These are phyloP conservation scores for Euwallacea similis DNA, from an alignment of 1,140 invertebrate genomes.

Conservation along the genomic window DNA sequence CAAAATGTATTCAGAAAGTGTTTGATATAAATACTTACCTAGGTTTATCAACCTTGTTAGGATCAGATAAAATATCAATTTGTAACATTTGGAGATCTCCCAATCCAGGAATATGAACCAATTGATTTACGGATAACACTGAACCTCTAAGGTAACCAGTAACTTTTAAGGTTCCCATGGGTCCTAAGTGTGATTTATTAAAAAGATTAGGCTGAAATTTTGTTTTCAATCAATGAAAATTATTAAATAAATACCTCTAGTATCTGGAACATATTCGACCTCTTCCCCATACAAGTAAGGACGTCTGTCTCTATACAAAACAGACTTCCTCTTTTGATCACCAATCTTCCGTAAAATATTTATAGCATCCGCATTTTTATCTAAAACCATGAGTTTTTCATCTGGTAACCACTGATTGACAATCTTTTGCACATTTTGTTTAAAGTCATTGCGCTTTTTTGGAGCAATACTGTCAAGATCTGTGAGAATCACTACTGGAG, in stretches of 20 bases:
- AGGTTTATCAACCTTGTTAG: slow-evolving; percentile 66
- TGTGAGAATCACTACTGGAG: slow-evolving; percentile 74
- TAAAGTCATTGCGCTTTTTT: slow-evolving; percentile 74
- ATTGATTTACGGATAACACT: slow-evolving; percentile 80
- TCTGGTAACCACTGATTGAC: slow-evolving; percentile 79
- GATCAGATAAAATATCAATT: slow-evolving; percentile 76
- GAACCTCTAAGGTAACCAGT: slow-evolving; percentile 84
- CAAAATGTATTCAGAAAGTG: not conserved
- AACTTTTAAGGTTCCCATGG: slow-evolving; percentile 75
- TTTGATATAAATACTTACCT: slow-evolving; percentile 45
- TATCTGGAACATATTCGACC: slow-evolving; percentile 67
- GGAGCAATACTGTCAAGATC: slow-evolving; percentile 71
- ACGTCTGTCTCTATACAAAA: slow-evolving; percentile 76
- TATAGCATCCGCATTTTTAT: slow-evolving; percentile 75
- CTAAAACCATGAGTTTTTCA: slow-evolving; percentile 78
- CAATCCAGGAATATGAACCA: slow-evolving; percentile 87
- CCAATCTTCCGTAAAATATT: slow-evolving; percentile 79
- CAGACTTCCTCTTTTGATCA: slow-evolving; percentile 73
- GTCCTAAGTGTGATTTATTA: slow-evolving; percentile 31
- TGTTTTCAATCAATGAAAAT: slow-evolving; percentile 4
- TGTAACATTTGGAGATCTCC: slow-evolving; percentile 90
- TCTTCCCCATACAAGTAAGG: slow-evolving; percentile 82
- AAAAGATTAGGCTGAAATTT: not conserved
- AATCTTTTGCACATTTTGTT: slow-evolving; percentile 73
- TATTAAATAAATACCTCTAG: slow-evolving; percentile 52